Base-by-base conservation (phyloP, 2,888 invertebrate genomes). In the Stictocephala bisonia region DNA sequence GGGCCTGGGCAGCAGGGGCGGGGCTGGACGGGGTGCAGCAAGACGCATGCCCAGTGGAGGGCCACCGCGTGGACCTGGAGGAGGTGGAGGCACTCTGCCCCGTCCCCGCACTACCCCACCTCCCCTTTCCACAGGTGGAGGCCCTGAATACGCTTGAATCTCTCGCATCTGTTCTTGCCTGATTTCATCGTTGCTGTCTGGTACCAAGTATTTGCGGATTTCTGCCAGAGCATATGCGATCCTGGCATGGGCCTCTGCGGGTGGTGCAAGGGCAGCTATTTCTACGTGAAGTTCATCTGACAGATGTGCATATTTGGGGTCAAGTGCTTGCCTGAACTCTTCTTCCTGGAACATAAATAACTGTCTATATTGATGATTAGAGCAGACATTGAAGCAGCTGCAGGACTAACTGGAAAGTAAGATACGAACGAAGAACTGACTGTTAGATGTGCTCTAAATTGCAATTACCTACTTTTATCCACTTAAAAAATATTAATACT, bases 201-300 rank as follows among this genome's bases (percentile, higher is more conserved):
- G 93, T 77, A 93, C 93, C 80, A 93, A 85, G 85, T 93, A 93
- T 81, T 93, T 87, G 81, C 93, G 87, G 58, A 94, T 89, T 85
- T 93, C 93, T 6, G 93, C 93, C 76, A 93, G 86, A 1, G 93
- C 93, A 81, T 93, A 94, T 15, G 93, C 93, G 76, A 93, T 93
- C 13, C 95, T 88, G 0, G 93, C 93, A 81, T 95, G 93, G 0
- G 94, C 94, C 81, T 93, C 93, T 0, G 93, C 93, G 0, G 93
- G 94, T 18, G 95, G 93, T 26, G 95, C 95, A 82, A 94, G 94
- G 22, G 95, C 95, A 79, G 94, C 94, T 80, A 97, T 94, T 85
- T 96, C 93, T 1, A 96, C 93, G 85, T 97, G 96, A 29, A 97
- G 88, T 82, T 96, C 96, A 81, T 96, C 96, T 79, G 92, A 92